Evolutionary conservation across 1,140 invertebrate genomes (phyloP).

Genomic region (Hyposmocoma kahamanoa): DNA sequence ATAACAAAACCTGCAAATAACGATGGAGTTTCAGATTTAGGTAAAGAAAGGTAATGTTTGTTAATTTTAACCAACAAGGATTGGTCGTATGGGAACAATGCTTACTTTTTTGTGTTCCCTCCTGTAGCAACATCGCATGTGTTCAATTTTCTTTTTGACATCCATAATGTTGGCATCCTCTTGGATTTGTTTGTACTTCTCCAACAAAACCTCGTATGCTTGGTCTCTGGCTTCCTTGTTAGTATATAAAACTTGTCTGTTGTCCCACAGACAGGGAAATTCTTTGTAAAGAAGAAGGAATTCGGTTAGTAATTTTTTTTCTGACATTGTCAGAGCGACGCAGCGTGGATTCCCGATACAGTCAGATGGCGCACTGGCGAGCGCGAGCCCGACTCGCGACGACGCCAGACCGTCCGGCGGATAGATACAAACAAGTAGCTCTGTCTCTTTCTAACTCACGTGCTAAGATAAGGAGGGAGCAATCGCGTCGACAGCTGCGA

Average conservation of each 20-base stretch:
- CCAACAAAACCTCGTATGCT: conserved; percentile 12
- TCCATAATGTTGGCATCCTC: conserved; percentile 3
- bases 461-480: neutral
- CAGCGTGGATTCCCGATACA: neutral
- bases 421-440: neutral
- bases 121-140: conserved; percentile 11
- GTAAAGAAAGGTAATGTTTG: neutral
- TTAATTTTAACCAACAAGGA: neutral
- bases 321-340: neutral
- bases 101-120: conserved; percentile 14
- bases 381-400: neutral
- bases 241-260: neutral
- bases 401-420: neutral
- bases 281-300: neutral
- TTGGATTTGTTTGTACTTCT: conserved; percentile 6
- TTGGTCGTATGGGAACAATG: neutral
- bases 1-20: conserved; percentile 7
- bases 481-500: neutral
- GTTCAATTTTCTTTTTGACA: conserved; percentile 16
- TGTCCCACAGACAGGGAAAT: neutral
- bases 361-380: neutral
- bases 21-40: neutral
- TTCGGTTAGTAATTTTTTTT: neutral
- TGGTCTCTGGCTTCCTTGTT: neutral
- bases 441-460: neutral